Percentiles rank a stretch among this genome's conserved stretches.
phyloP scores from a whole-genome alignment of 1,140 invertebrate genomes.

The Linepithema humile region DNA sequence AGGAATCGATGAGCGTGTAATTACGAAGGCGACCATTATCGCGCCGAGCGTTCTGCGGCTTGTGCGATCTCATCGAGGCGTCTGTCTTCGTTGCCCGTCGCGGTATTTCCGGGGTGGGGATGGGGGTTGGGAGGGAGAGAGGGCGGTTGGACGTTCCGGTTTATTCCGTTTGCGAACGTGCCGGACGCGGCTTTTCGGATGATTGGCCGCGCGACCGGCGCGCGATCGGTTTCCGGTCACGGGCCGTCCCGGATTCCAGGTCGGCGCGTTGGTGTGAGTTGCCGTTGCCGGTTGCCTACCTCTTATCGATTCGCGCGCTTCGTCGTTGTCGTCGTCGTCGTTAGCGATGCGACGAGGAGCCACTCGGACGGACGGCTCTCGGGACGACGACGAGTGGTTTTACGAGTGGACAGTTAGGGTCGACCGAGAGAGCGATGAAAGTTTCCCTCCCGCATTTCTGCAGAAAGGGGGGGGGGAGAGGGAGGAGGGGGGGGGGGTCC shows the following conservation, averaged over 20 bases:
- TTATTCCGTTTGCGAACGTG: constrained; percentile 68
- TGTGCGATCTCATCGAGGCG: constrained; percentile 6
- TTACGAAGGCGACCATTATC: constrained; percentile 18
- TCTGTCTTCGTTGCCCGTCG: background rate
- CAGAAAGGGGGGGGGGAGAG: constrained; percentile 34
- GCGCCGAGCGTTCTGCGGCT: too few relatives aligned
- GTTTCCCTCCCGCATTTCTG: constrained; percentile 13
- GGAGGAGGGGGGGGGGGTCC: constrained; percentile 37
- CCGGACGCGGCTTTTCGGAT: constrained; percentile 77
- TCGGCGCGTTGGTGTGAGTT: constrained; percentile 59
- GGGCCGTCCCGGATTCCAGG: constrained; percentile 69
- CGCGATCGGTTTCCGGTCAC: constrained; percentile 79
- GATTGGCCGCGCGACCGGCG: constrained; percentile 68
- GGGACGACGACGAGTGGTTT: constrained; percentile 56
- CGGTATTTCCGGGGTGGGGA: constrained; percentile 17
- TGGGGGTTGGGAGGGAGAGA: too few relatives aligned
- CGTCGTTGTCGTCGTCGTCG: constrained; percentile 47
- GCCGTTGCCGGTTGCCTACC: constrained; percentile 57
- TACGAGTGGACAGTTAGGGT: constrained; percentile 65
- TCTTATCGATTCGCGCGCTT: constrained; percentile 73
- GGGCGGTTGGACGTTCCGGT: constrained; percentile 64
- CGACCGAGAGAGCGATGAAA: constrained; percentile 58
- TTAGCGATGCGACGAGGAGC: constrained; percentile 62
- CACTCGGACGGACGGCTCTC: constrained; percentile 55
- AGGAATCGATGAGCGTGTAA: background rate